Evolutionary conservation across 2,113 vertebrate species (phyloP).

Genomic region (Calyptommatus sinebrachiatus): DNA sequence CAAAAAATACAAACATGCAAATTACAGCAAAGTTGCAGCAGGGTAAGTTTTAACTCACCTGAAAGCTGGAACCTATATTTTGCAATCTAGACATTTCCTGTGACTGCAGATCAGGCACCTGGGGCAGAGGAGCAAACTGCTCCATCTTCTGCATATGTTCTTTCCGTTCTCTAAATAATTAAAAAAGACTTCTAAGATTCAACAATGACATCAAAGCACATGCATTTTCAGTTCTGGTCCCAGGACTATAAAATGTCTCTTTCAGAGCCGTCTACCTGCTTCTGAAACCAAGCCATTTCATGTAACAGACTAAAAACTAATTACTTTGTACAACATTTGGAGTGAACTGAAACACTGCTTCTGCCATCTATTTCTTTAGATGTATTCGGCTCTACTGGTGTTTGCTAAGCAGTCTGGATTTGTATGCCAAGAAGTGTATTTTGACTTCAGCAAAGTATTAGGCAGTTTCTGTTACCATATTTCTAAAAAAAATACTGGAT

Average conservation of each 20-base stretch:
- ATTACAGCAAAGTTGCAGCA: not conserved
- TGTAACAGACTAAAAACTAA: not conserved
- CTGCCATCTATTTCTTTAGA: not conserved
- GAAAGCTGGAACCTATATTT: conserved; percentile 64
- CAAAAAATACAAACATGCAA: not conserved
- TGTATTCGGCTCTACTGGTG: not conserved
- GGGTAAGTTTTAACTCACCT: conserved; percentile 61
- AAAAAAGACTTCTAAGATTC: conserved; percentile 34
- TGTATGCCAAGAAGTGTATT: not conserved
- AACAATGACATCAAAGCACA: not conserved
- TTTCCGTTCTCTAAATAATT: conserved; percentile 76
- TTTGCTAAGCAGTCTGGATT: not conserved
- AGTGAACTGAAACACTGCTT: not conserved
- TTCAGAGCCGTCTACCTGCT: not conserved
- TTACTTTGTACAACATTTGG: not conserved
- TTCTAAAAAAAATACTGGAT: too few relatives aligned
- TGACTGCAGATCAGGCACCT: conserved; percentile 62
- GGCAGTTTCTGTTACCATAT: too few relatives aligned
- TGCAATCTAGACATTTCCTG: conserved; percentile 65
- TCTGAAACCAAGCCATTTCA: not conserved
- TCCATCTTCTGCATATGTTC: conserved; percentile 80
- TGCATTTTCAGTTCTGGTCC: not conserved
- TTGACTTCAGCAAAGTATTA: too few relatives aligned
- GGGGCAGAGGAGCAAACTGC: conserved; percentile 68
- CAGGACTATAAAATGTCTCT: not conserved